Base-by-base conservation (phyloP, 2,113 vertebrate species). In the Meriones unguiculatus region DNA sequence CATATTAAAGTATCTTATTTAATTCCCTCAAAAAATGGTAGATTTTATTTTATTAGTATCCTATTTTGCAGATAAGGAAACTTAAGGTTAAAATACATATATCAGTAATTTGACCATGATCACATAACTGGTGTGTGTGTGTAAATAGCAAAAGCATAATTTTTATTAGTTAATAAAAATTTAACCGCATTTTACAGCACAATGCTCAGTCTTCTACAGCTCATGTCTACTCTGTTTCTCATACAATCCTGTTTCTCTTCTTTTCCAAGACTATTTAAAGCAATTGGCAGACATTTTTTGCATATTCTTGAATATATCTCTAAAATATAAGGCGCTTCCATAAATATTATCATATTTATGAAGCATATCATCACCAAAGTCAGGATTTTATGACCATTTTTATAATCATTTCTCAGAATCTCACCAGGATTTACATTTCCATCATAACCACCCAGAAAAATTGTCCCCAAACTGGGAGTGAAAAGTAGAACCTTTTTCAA, bases 401-500 rank as follows among this genome's bases (percentile, higher is more conserved):
- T 62, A 52, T 11, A 90, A 59, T 84, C 64, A 46, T 92, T 84
- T 59, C 17, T 91, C 50, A 69, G 84, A 62, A 85, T 70, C 5
- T 2, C 62, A 76, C 64, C 67, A 72, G 4, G 65, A 52, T 92
- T 75, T 93, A 92, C n/a, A 65, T 78, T 78, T 94, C 18, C 76
- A 92, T 64, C 87, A 54, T 77, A 88, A 52, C 22, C 76, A 35
- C 59, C 57, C 30, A 72, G 46, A 95, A 95, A 46, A 94, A 18
- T 70, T 82, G 73, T 46, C 65, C 41, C 20, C 41, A 90, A 90
- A 86, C 90, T 77, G 22, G 52, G 28, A 96, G 12, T 92, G 81
- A n/a, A 90, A 46, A 73, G 89, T 46, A 88, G 76, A 75, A 50
- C 70, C 46, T 69, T 97, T 95, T 84, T 64, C 67, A 87, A 70